These are phyloP conservation scores for Meghimatium bilineatum DNA, from an alignment of 2,888 invertebrate species.

Conservation along the genomic window DNA sequence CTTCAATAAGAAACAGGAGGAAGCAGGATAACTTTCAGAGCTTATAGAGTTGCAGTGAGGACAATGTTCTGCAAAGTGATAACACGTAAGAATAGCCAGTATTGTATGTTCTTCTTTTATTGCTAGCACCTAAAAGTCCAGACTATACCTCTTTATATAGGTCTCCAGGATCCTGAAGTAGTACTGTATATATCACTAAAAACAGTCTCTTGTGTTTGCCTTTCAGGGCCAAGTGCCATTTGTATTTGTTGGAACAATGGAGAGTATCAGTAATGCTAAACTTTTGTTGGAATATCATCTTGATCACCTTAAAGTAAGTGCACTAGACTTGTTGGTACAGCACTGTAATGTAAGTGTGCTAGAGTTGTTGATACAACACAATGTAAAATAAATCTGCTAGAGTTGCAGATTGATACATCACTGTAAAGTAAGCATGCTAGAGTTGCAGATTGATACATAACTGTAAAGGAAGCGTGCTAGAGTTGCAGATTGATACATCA, in stretches of 20 bases:
- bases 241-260: constrained; percentile 97
- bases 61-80: no score
- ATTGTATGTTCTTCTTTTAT: no score
- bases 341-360: neutral
- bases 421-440: constrained; percentile 40
- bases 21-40: no score
- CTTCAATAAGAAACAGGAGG: no score
- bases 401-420: constrained; percentile 83
- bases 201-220: neutral
- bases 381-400: neutral
- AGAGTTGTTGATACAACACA: neutral
- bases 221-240: constrained; percentile 92
- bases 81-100: no score
- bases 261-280: constrained; percentile 91
- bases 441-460: neutral
- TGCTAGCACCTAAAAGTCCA: no score
- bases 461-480: neutral
- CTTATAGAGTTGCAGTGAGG: no score
- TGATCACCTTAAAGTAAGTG: constrained; percentile 56
- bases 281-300: constrained; percentile 97
- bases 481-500: constrained; percentile 83
- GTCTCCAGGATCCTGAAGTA: neutral
- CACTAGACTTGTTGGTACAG: neutral
- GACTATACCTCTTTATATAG: no score
- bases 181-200: neutral